Conservation (phyloP, 2,888 invertebrate genomes). For the Oegoconia quadripuncta region DNA sequence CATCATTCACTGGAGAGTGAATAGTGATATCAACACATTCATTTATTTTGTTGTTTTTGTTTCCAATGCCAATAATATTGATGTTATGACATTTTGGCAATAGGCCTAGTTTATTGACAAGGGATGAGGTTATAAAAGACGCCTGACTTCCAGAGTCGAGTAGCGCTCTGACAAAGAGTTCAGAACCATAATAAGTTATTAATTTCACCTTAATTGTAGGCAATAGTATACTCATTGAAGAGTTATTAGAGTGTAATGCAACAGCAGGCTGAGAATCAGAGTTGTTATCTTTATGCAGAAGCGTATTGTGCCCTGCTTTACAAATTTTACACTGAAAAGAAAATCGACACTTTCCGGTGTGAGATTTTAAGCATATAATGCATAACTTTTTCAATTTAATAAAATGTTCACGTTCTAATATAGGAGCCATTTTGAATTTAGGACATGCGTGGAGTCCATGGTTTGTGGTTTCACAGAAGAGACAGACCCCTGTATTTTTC, state of each 20-base stretch:
- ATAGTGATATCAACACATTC: conserved; percentile 9
- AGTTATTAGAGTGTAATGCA: background rate
- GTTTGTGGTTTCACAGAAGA: background rate
- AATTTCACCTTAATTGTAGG: conserved; percentile 19
- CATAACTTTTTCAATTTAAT: conserved; percentile 11
- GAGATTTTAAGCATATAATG: conserved; percentile 11
- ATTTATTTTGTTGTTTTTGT: conserved; percentile 11
- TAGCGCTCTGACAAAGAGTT: conserved; percentile 16
- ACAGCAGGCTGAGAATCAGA: background rate
- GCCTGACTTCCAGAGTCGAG: conserved; percentile 3
- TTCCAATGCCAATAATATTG: conserved; percentile 14
- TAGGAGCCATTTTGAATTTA: conserved; percentile 8
- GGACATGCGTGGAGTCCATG: conserved; percentile 11
- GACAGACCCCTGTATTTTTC: too few relatives aligned
- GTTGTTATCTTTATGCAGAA: background rate
- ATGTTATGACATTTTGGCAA: conserved; percentile 1
- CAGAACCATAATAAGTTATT: conserved; percentile 1
- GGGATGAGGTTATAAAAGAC: conserved; percentile 8
- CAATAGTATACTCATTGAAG: conserved; percentile 6
- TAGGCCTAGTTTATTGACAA: conserved; percentile 10
- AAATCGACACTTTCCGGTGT: conserved; percentile 12
- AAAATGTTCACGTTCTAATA: conserved; percentile 9
- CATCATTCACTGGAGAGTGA: conserved; percentile 6
- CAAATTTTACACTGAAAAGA: conserved; percentile 14
- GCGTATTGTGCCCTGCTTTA: conserved; percentile 10